phyloP scores from a whole-genome alignment of 1,140 invertebrate species.

The Ditylenchus dipsaci region DNA sequence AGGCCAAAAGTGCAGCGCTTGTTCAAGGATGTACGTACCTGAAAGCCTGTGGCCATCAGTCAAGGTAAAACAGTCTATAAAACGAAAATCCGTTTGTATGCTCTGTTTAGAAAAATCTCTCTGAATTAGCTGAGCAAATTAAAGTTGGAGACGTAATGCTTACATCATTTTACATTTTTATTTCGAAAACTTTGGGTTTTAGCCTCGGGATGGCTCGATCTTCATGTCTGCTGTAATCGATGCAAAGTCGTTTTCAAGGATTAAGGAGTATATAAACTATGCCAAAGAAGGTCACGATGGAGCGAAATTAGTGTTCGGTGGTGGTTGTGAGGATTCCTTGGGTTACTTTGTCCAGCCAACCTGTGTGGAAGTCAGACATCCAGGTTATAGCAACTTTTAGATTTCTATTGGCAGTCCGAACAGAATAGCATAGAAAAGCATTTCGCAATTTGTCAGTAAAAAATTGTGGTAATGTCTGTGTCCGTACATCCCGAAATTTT shows the following conservation, averaged over 20 bases:
- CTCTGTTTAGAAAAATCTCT: conserved; percentile 64
- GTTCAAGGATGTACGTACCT: conserved; percentile 89
- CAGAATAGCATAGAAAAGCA: too few relatives aligned
- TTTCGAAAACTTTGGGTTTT: conserved; percentile 13
- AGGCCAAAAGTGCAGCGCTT: conserved; percentile 98
- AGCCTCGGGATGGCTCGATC: conserved; percentile 59
- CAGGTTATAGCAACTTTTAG: too few relatives aligned
- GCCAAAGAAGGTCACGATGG: conserved; percentile 67
- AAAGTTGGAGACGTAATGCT: conserved; percentile 56
- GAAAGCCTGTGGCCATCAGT: conserved; percentile 74
- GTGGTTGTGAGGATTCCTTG: conserved; percentile 76
- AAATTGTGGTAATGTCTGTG: too few relatives aligned
- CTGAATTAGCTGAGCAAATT: conserved; percentile 58
- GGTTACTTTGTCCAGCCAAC: conserved; percentile 96
- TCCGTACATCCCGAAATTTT: too few relatives aligned
- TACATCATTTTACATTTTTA: conserved; percentile 2
- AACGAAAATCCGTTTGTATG: too few relatives aligned
- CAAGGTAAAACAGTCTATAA: too few relatives aligned
- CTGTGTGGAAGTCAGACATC: conserved; percentile 77
- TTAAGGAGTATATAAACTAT: conserved; percentile 81
- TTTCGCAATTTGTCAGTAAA: too few relatives aligned
- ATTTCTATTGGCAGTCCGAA: too few relatives aligned
- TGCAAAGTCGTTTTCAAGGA: conserved; percentile 81
- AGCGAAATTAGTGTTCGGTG: conserved; percentile 79
- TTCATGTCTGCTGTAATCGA: conserved; percentile 95